Evolutionary conservation across 2,797 vertebrate species (phyloP).

Genomic region (Manis javanica): DNA sequence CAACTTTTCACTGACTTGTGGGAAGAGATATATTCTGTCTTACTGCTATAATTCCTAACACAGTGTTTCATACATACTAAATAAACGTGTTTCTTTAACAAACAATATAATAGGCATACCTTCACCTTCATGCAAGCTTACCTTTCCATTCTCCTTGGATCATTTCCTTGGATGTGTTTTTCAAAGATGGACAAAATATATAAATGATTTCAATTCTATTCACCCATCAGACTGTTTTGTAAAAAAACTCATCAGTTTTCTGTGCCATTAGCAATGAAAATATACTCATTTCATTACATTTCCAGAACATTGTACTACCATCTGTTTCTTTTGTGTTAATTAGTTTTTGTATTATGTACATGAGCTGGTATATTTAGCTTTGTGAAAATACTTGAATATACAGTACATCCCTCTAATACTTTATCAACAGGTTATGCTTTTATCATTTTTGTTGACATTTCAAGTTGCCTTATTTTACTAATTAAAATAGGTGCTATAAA

Average conservation of each 20-base stretch:
- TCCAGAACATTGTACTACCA: not conserved
- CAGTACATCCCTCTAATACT: not conserved
- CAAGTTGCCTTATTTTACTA: not conserved
- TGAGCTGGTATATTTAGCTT: not conserved
- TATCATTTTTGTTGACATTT: conserved; percentile 10
- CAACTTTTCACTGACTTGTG: conserved; percentile 7
- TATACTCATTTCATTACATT: not conserved
- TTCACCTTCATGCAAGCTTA: not conserved
- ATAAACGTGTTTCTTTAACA: not conserved
- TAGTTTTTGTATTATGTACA: not conserved
- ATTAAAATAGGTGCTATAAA: not conserved
- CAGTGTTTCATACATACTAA: not conserved
- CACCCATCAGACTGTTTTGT: not conserved
- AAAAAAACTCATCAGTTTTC: conserved; percentile 43
- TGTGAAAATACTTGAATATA: conserved; percentile 26
- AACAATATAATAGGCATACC: not conserved
- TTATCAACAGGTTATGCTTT: conserved; percentile 15
- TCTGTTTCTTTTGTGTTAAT: conserved; percentile 3
- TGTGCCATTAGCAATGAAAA: not conserved
- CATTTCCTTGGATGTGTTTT: conserved; percentile 26
- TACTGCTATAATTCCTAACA: not conserved
- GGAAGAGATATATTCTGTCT: not conserved
- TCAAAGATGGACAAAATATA: conserved; percentile 44
- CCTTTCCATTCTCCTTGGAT: not conserved
- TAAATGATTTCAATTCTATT: conserved; percentile 40